phyloP scores from a whole-genome alignment of 2,113 vertebrate genomes.

The Fregetta grallaria region DNA sequence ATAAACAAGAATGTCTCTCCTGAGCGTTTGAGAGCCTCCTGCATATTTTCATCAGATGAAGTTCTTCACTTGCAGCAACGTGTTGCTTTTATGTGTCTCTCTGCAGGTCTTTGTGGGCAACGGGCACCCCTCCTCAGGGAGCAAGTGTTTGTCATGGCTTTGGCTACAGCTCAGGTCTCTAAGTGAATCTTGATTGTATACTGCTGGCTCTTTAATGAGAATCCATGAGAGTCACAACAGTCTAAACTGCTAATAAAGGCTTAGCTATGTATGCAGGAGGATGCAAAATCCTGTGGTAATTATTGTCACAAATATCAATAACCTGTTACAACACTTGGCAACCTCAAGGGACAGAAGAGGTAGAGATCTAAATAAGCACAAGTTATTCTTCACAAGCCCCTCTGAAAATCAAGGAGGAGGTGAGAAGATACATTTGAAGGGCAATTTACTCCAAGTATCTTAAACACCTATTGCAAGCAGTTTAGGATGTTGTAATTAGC shows the following conservation, averaged over 20 bases:
- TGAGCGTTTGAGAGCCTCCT: not conserved
- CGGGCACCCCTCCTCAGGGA: not conserved
- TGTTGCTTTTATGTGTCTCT: not conserved
- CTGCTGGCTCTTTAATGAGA: not conserved
- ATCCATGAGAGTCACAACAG: not conserved
- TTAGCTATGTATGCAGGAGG: not conserved
- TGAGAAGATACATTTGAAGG: not conserved
- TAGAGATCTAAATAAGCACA: not conserved
- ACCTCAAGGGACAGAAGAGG: not conserved
- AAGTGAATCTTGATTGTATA: rapidly evolving
- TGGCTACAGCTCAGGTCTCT: not conserved
- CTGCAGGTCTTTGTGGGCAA: not conserved
- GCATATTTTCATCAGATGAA: not conserved
- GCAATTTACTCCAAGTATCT: not conserved
- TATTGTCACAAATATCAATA: not conserved
- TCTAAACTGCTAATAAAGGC: not conserved
- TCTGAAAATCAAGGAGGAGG: not conserved
- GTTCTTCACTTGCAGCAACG: not conserved
- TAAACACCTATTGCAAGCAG: not conserved
- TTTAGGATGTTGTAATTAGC: not conserved
- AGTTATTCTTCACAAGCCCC: not conserved
- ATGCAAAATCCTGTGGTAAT: not conserved
- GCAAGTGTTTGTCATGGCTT: not conserved
- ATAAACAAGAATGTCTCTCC: too few relatives aligned
- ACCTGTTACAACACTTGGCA: not conserved